Evolutionary conservation across 2,888 invertebrate species (phyloP).

Genomic region (Drosophila borborema): DNA sequence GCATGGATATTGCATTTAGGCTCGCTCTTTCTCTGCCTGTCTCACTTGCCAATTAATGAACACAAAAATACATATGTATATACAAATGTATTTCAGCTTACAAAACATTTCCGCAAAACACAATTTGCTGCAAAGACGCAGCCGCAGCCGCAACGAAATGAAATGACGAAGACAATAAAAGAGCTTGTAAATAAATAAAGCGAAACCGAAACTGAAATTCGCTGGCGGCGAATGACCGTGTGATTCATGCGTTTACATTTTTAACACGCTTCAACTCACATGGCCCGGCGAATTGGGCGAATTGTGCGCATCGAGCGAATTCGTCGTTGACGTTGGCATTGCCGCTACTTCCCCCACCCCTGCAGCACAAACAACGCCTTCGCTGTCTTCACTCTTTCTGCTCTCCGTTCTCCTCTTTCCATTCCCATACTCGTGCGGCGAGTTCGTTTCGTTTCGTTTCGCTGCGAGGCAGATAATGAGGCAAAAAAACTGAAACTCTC

Average conservation of each 20-base stretch:
- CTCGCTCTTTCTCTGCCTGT: background rate
- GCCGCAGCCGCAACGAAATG: background rate
- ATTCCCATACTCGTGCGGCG: background rate
- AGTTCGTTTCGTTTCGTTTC: constrained; percentile 31
- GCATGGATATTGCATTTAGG: constrained; percentile 15
- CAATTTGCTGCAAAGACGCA: constrained; percentile 9
- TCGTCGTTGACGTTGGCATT: constrained; percentile 5
- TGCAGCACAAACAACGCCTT: background rate
- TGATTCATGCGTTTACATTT: constrained; percentile 74
- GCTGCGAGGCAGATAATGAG: constrained; percentile 65
- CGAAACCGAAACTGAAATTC: constrained; percentile 47
- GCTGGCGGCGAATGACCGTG: constrained; percentile 44
- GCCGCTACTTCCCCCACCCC: background rate
- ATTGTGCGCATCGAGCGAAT: constrained; percentile 8
- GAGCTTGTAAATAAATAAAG: constrained; percentile 51
- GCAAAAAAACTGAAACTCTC: constrained; percentile 56
- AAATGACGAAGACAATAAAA: constrained; percentile 38
- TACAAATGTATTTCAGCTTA: constrained; percentile 20
- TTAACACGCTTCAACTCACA: constrained; percentile 75
- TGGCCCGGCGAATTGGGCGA: constrained; percentile 26
- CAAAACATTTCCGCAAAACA: constrained; percentile 71
- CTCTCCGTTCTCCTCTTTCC: background rate
- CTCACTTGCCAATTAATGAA: constrained; percentile 58
- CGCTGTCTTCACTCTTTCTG: background rate
- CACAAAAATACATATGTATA: constrained; percentile 7